These are phyloP conservation scores for Vespertilio murinus DNA, from an alignment of 2,797 vertebrate species.

Conservation along the genomic window DNA sequence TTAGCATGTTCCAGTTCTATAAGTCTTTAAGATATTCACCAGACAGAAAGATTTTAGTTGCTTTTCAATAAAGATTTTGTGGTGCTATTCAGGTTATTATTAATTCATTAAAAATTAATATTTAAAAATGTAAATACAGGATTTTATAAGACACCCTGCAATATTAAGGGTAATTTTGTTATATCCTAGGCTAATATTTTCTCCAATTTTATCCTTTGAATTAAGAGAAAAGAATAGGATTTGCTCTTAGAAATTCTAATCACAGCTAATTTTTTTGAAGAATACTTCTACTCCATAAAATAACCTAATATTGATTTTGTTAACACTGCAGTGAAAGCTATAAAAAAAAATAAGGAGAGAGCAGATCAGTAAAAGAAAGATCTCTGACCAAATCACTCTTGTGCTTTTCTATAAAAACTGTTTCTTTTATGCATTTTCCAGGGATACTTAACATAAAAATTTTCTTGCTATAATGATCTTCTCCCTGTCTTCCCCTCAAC, in stretches of 20 bases:
- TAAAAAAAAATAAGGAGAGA: conserved; percentile 21
- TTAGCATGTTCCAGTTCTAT: neutral
- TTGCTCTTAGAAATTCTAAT: conserved; percentile 64
- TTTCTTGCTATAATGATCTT: neutral
- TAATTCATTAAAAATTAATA: conserved; percentile 48
- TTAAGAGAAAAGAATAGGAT: conserved; percentile 37
- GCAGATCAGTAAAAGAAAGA: neutral
- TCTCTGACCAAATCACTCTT: neutral
- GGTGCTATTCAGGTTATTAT: conserved; percentile 24
- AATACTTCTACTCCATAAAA: conserved; percentile 50
- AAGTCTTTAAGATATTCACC: conserved; percentile 31
- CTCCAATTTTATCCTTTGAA: conserved; percentile 48
- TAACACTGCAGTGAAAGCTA: conserved; percentile 15
- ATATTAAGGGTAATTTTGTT: conserved; percentile 3
- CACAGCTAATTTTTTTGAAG: conserved; percentile 53
- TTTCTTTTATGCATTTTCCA: neutral
- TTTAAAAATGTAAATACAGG: conserved; percentile 51
- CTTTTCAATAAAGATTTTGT: neutral
- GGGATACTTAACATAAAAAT: neutral
- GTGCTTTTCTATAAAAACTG: neutral
- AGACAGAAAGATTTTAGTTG: conserved; percentile 52
- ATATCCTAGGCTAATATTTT: conserved; percentile 23
- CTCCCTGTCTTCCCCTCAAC: neutral
- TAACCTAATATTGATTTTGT: conserved; percentile 54
- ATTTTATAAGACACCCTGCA: conserved; percentile 19